Evolutionary conservation across 2,797 vertebrate species (phyloP).

Genomic region (Mastacembelus armatus): DNA sequence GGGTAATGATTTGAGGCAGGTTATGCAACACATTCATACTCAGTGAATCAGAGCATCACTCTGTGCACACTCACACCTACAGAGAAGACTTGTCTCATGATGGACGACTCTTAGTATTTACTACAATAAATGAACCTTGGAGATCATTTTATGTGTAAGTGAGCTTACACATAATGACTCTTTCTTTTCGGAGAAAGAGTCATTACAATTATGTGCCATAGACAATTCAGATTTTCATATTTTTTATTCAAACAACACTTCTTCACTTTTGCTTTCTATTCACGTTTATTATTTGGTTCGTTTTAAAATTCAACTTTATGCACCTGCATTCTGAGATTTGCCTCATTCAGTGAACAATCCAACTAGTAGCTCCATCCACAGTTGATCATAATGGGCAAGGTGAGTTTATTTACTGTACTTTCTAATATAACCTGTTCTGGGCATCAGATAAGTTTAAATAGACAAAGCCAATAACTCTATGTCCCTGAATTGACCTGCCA

Average conservation of each 20-base stretch:
- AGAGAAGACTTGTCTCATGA: background rate
- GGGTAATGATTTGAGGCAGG: constrained; percentile 35
- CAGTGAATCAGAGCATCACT: constrained; percentile 4
- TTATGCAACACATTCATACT: constrained; percentile 28
- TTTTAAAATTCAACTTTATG: background rate
- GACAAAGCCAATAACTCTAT: background rate
- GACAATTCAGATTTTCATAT: background rate
- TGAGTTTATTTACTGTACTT: too few species aligned
- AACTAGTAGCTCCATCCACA: constrained; percentile 19
- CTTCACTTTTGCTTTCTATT: background rate
- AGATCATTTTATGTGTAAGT: too few species aligned
- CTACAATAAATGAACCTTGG: too few species aligned
- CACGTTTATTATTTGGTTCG: background rate
- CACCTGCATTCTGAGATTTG: too few species aligned
- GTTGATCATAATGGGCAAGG: constrained; percentile 5
- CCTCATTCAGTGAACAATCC: too few species aligned
- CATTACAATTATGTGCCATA: background rate
- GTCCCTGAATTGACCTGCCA: constrained; percentile 16
- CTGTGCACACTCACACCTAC: constrained; percentile 1
- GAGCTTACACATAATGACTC: too few species aligned
- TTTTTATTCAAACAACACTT: too few species aligned
- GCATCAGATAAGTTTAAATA: background rate
- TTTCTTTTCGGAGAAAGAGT: background rate
- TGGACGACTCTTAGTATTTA: constrained; percentile 2
- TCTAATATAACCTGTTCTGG: background rate